These are phyloP conservation scores for Nasonia oneida DNA, from an alignment of 2,888 invertebrate species.

Conservation along the genomic window DNA sequence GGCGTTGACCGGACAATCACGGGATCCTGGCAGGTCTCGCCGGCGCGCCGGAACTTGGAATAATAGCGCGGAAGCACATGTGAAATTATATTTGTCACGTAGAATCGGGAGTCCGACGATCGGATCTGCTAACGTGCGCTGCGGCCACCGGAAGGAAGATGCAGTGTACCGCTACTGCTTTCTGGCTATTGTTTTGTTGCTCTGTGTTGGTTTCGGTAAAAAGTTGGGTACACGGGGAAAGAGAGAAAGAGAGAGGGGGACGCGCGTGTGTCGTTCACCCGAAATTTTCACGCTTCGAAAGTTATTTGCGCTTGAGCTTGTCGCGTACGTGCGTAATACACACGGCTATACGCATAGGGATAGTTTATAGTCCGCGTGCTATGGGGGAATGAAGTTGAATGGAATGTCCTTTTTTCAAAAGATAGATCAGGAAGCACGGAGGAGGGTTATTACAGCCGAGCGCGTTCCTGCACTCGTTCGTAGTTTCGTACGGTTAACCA, in stretches of 20 bases:
- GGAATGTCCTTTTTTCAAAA: slow-evolving; percentile 2
- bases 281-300: slow-evolving; percentile 61
- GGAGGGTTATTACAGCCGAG: not conserved
- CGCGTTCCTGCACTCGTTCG: not conserved
- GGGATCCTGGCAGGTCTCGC: slow-evolving; percentile 67
- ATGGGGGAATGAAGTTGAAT: not conserved
- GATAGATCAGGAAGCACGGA: not conserved
- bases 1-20: slow-evolving; percentile 63
- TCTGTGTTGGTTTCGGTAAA: slow-evolving; percentile 29
- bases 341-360: not conserved
- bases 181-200: slow-evolving; percentile 43
- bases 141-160: slow-evolving; percentile 72
- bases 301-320: slow-evolving; percentile 29
- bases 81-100: slow-evolving; percentile 77
- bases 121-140: slow-evolving; percentile 66
- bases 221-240: not conserved
- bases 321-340: not conserved
- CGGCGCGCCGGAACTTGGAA: slow-evolving; percentile 77
- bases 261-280: slow-evolving; percentile 58
- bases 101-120: slow-evolving; percentile 68
- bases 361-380: not conserved
- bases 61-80: slow-evolving; percentile 75
- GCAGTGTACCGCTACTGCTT: slow-evolving; percentile 48
- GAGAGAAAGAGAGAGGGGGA: not conserved
- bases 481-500: not conserved